A percentile compares a stretch with the other conserved stretches of the same genome.
phyloP scores from a whole-genome alignment of 2,888 invertebrate species.

The Pilophorus perplexus region DNA sequence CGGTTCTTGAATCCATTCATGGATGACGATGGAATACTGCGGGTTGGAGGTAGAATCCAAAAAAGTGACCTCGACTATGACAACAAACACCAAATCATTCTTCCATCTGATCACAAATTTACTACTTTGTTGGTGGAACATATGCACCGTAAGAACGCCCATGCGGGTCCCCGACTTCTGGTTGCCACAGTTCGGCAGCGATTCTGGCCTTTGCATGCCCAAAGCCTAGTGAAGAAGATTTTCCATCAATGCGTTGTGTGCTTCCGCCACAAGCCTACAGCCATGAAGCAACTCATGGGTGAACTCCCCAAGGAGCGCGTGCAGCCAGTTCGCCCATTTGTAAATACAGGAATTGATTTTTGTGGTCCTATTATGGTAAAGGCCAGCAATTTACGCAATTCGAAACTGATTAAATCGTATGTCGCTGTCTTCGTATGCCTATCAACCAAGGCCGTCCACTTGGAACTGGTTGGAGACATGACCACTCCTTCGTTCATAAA shows the following conservation, averaged over 20 bases:
- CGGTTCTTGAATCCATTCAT: conserved; percentile 12
- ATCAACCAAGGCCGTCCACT: background rate
- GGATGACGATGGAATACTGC: background rate
- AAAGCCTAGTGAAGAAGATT: background rate
- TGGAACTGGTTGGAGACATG: background rate
- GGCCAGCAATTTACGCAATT: background rate
- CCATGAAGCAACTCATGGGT: background rate
- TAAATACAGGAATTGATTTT: background rate
- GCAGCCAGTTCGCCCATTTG: background rate
- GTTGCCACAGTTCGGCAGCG: background rate
- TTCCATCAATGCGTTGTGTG: background rate
- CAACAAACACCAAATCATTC: background rate
- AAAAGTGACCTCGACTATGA: background rate
- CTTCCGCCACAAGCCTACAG: background rate
- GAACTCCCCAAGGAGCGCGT: background rate
- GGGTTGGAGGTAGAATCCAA: conserved; percentile 24
- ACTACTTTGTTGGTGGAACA: background rate
- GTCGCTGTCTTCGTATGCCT: background rate
- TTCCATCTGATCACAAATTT: background rate
- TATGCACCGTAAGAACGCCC: background rate
- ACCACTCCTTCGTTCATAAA: background rate
- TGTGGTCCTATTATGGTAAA: background rate
- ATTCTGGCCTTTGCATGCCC: conserved; percentile 1
- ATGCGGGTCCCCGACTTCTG: background rate
- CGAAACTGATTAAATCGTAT: background rate